A percentile compares a stretch with the other conserved stretches of the same genome.
Conservation (phyloP, 2,113 vertebrate species). For the Lanius collurio region DNA sequence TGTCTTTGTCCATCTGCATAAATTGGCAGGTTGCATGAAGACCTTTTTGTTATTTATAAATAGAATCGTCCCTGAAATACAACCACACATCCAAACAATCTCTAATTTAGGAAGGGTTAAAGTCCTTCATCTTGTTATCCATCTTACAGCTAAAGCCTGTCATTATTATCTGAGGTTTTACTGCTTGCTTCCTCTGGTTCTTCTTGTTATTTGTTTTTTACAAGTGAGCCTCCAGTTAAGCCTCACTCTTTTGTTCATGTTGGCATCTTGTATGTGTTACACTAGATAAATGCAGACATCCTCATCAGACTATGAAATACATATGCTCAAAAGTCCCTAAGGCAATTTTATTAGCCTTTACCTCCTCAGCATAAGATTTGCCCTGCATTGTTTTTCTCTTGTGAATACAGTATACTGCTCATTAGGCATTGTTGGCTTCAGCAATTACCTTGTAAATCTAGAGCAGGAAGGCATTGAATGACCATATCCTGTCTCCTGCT, state of each 20-base stretch:
- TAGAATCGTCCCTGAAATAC: not conserved
- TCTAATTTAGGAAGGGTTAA: constrained; percentile 23
- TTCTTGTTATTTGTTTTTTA: not conserved
- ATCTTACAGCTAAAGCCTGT: not conserved
- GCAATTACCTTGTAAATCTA: not conserved
- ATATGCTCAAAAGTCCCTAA: not conserved
- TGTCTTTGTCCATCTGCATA: constrained; percentile 27
- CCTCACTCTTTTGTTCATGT: constrained; percentile 22
- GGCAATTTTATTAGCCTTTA: not conserved
- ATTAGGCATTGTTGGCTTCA: not conserved
- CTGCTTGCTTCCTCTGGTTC: constrained; percentile 17
- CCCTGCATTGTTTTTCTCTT: not conserved
- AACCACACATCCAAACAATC: not conserved
- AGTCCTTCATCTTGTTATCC: not conserved
- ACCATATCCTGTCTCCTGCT: not conserved
- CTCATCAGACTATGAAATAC: not conserved
- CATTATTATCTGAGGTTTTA: constrained; percentile 23
- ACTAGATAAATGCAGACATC: not conserved
- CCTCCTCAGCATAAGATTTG: not conserved
- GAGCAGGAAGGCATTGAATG: not conserved
- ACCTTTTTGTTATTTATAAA: constrained; percentile 48
- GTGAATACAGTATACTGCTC: not conserved
- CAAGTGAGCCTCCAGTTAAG: constrained; percentile 22
- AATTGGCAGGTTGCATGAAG: constrained; percentile 35
- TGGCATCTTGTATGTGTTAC: not conserved